phyloP scores from a whole-genome alignment of 2,888 invertebrate genomes.

The Chloroclystis v-ata region DNA sequence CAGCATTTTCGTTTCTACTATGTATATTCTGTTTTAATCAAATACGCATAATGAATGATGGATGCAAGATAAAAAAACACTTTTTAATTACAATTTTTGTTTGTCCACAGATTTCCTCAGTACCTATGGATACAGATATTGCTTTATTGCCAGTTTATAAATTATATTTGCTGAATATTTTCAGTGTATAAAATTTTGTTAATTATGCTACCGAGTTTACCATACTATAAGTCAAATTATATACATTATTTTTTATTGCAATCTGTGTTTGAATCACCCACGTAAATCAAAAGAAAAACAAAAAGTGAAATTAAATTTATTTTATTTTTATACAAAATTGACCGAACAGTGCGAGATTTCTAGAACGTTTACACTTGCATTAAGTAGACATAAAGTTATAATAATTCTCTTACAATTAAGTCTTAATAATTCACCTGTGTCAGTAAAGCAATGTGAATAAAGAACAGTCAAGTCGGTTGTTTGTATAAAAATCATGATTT shows the following conservation, averaged over 20 bases:
- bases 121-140: constrained; percentile 57
- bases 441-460: constrained; percentile 64
- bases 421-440: constrained; percentile 74
- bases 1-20: no score
- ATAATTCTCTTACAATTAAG: constrained; percentile 75
- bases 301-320: constrained; percentile 69
- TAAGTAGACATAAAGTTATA: constrained; percentile 78
- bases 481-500: constrained; percentile 72
- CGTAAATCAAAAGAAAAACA: constrained; percentile 48
- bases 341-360: constrained; percentile 79
- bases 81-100: constrained; percentile 18
- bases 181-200: constrained; percentile 75
- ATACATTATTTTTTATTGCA: constrained; percentile 77
- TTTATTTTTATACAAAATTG: constrained; percentile 78
- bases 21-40: no score
- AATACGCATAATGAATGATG: no score
- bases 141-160: constrained; percentile 75
- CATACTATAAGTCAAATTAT: constrained; percentile 74
- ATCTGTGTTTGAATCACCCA: constrained; percentile 39
- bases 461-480: constrained; percentile 54
- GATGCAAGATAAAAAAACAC: no score
- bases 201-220: constrained; percentile 75
- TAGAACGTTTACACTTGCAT: constrained; percentile 78
- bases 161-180: constrained; percentile 75
- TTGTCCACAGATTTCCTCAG: constrained; percentile 56